phyloP scores from a whole-genome alignment of 2,888 invertebrate genomes.

The Scaptomyza cyrtandrae region DNA sequence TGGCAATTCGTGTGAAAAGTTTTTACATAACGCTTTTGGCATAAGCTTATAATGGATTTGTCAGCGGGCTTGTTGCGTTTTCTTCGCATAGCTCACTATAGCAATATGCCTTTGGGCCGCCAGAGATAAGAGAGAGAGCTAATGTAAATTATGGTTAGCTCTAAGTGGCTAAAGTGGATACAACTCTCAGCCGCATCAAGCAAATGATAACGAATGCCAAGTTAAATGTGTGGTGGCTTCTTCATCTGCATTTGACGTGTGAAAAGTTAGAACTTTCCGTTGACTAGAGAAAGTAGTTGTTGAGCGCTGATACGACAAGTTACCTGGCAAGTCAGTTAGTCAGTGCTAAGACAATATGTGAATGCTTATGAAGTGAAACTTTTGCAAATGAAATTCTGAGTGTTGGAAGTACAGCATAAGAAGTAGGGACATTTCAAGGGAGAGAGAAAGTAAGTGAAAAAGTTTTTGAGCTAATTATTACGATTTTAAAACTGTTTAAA shows the following conservation, averaged over 20 bases:
- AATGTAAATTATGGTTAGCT: conserved; percentile 69
- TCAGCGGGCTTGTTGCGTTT: conserved; percentile 63
- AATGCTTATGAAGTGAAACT: conserved; percentile 17
- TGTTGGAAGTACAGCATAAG: not conserved
- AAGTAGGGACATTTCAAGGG: not conserved
- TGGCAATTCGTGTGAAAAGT: conserved; percentile 76
- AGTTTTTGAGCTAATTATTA: too few species aligned
- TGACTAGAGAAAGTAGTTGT: conserved; percentile 27
- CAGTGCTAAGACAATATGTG: not conserved
- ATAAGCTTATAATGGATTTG: conserved; percentile 78
- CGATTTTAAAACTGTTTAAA: too few species aligned
- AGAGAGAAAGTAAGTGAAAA: not conserved
- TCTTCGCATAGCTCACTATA: not conserved
- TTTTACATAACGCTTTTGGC: conserved; percentile 73
- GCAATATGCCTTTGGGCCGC: not conserved
- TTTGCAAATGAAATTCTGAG: conserved; percentile 33
- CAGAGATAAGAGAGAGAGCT: conserved; percentile 31
- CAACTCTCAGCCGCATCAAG: conserved; percentile 2
- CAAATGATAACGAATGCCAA: conserved; percentile 28
- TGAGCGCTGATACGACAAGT: conserved; percentile 15
- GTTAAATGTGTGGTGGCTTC: conserved; percentile 36
- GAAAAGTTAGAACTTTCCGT: conserved; percentile 27
- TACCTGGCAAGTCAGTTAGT: conserved; percentile 11
- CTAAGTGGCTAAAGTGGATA: conserved; percentile 39
- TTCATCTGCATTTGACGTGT: conserved; percentile 44